These are phyloP conservation scores for Phoxinus phoxinus DNA, from an alignment of 2,113 vertebrate species.

Conservation along the genomic window DNA sequence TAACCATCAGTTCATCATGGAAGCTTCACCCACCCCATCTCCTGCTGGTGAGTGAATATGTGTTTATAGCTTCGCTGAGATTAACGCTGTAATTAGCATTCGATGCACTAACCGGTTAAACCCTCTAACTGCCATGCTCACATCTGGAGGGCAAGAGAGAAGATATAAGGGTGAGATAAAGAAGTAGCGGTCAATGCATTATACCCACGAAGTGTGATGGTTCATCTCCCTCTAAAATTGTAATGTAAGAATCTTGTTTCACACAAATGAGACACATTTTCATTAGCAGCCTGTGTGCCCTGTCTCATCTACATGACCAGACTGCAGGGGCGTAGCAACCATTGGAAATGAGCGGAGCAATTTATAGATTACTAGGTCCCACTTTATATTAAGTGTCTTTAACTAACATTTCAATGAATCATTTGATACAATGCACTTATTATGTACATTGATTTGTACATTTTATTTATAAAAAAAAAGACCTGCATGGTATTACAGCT, in stretches of 20 bases:
- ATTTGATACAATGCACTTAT: too few species aligned
- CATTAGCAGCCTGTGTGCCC: background rate
- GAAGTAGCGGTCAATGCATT: background rate
- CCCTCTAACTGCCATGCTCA: conserved; percentile 8
- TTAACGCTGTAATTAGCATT: conserved; percentile 25
- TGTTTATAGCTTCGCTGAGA: conserved; percentile 16
- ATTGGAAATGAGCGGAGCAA: background rate
- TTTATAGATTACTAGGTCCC: background rate
- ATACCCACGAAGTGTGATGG: background rate
- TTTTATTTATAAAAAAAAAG: too few species aligned
- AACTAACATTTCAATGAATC: too few species aligned
- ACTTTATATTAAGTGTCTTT: background rate
- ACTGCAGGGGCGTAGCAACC: background rate
- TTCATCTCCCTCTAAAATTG: conserved; percentile 5
- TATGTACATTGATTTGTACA: too few species aligned
- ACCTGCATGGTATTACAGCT: too few species aligned
- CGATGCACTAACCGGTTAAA: background rate
- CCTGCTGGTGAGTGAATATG: background rate
- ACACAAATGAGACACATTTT: background rate
- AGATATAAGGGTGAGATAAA: background rate
- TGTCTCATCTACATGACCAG: background rate
- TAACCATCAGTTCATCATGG: conserved; percentile 54
- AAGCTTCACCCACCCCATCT: conserved; percentile 22
- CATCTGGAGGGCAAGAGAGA: conserved; percentile 2
- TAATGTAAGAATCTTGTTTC: conserved; percentile 2